Evolutionary conservation across 2,888 invertebrate species (phyloP).

Genomic region (Nomada lathburiana): DNA sequence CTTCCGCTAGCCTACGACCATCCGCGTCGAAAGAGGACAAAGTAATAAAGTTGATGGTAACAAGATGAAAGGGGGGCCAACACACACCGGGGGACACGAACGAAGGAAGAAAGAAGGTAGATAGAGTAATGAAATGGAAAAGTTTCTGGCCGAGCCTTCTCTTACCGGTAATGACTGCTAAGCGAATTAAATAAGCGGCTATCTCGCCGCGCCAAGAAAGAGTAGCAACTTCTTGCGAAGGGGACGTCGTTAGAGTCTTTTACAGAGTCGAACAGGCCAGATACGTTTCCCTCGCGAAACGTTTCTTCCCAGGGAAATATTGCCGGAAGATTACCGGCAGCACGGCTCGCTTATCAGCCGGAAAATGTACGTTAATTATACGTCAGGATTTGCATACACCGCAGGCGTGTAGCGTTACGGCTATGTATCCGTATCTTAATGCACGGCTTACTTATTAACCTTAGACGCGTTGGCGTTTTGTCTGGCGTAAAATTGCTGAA

Average conservation of each 20-base stretch:
- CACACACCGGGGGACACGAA: constrained; percentile 22
- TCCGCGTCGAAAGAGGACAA: constrained; percentile 74
- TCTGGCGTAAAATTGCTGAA: constrained; percentile 35
- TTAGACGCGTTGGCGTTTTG: constrained; percentile 9
- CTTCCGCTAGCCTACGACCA: constrained; percentile 30
- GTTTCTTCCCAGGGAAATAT: constrained; percentile 33
- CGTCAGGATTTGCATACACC: constrained; percentile 46
- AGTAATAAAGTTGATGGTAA: constrained; percentile 81
- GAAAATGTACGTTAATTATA: constrained; percentile 55
- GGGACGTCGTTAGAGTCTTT: constrained; percentile 67
- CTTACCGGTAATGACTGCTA: constrained; percentile 79
- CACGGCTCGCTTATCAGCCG: constrained; percentile 39
- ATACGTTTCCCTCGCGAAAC: constrained; percentile 21
- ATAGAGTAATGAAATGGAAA: constrained; percentile 82
- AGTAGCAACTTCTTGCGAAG: constrained; percentile 71
- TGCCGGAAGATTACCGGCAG: constrained; percentile 21
- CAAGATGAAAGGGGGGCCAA: constrained; percentile 32
- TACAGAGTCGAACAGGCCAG: constrained; percentile 27
- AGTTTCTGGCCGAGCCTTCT: constrained; percentile 78
- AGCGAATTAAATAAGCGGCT: constrained; percentile 82
- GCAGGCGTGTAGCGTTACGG: background rate
- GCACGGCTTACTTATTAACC: constrained; percentile 40
- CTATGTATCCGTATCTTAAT: constrained; percentile 26
- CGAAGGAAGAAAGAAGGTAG: constrained; percentile 60
- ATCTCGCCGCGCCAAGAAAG: constrained; percentile 70